A percentile compares a stretch with the other conserved stretches of the same genome.
These are phyloP conservation scores for Zhengitettix transpicula DNA, from an alignment of 2,888 invertebrate species.

Conservation along the genomic window DNA sequence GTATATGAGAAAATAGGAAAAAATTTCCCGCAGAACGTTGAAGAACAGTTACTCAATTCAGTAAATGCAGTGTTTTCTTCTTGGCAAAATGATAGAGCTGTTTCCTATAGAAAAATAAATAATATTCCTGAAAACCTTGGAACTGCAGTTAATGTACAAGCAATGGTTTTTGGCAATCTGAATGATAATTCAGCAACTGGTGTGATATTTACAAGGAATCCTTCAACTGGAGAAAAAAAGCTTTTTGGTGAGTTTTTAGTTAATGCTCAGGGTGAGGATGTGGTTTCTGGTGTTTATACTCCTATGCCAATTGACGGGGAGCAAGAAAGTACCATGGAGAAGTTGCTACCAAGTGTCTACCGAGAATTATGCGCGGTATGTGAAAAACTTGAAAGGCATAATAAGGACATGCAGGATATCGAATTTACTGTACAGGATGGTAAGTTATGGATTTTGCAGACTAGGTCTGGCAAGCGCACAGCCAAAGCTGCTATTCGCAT, in stretches of 20 bases:
- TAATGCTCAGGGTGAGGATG: not conserved
- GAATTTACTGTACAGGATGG: not conserved
- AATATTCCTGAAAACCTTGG: not conserved
- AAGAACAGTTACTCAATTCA: not conserved
- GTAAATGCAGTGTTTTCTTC: not conserved
- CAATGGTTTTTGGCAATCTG: not conserved
- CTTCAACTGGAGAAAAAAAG: not conserved
- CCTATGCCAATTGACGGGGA: not conserved
- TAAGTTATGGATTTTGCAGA: not conserved
- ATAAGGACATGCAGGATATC: not conserved
- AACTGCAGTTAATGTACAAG: not conserved
- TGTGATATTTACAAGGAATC: not conserved
- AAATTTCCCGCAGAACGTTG: not conserved
- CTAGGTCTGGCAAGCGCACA: not conserved
- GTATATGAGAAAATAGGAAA: not conserved
- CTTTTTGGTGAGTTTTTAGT: not conserved
- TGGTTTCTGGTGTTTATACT: not conserved
- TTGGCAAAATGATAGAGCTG: not conserved
- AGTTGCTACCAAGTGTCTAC: not conserved
- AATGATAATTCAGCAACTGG: not conserved
- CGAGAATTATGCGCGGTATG: not conserved
- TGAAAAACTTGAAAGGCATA: not conserved
- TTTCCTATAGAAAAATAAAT: not conserved
- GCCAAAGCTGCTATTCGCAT: not conserved
- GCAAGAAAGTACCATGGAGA: not conserved